Evolutionary conservation across 2,797 vertebrate species (phyloP), one percentile per base, ranked within the genome.

Genomic region (Sebastes matsubarae): DNA sequence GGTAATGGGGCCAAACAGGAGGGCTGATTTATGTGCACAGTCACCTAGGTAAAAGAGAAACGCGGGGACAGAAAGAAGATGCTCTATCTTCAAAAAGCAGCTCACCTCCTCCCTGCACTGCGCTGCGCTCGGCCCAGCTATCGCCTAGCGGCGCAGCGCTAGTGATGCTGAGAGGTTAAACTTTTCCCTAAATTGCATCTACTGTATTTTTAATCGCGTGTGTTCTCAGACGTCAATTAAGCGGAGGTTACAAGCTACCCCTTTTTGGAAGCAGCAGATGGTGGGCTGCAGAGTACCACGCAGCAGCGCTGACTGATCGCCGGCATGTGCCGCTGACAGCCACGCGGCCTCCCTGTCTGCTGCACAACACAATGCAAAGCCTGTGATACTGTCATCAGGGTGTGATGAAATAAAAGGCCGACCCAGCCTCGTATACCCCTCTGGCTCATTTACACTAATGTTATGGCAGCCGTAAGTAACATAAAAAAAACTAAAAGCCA

Each of bases 1-100:
- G 3, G 90, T 92, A 94, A 94, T 93, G 88, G 93, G 92, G 87
- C 89, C 91, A 92, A 94, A 91, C 87, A 68, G 81, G 79, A 89
- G 84, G 42, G 85, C 82, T 90, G 92, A 93, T 93, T 92, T 92
- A 91, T 94, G 92, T 89, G 85, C 86, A 85, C 77, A 71, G 83
- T 85, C 90, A 84, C 82, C 58, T 2, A 81, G 59, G 68, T 64
- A 79, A 54, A 88, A 82, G 54, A 63, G n/a, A 59, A 10, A 79
- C 25, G 80, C 30, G 29, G 69, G 64, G 52, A 63, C 57, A 22
- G 29, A 6, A 74, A 77, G 61, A 58, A n/a, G 57, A 60, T 30
- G 85, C 77, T 87, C 73, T 61, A 68, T 84, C 82, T 82, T 80
- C 66, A 82, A 64, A 46, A 84, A 87, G 60, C 75, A 75, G 81